Conservation (phyloP, 1,140 invertebrate genomes). For the Muscidifurax raptorellus region DNA sequence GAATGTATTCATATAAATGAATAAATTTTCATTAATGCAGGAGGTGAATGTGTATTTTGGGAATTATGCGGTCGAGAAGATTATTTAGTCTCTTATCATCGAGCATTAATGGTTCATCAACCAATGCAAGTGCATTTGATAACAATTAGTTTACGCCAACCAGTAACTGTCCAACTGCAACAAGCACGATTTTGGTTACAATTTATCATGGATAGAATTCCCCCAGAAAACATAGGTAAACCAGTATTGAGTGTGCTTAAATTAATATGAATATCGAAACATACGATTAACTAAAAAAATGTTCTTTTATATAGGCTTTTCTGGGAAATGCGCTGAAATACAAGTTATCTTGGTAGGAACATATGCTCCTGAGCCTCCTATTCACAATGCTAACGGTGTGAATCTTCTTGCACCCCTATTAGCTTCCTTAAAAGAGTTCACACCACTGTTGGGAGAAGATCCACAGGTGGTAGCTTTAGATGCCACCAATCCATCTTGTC, state of each 20-base stretch:
- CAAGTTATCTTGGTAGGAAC: slow-evolving; percentile 73
- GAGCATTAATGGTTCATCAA: slow-evolving; percentile 83
- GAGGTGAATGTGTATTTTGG: slow-evolving; percentile 79
- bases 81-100: slow-evolving; percentile 87
- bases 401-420: slow-evolving; percentile 69
- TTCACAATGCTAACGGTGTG: slow-evolving; percentile 65
- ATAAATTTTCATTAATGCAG: slow-evolving; percentile 53
- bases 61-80: slow-evolving; percentile 90
- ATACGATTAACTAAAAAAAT: neutral
- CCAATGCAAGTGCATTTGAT: slow-evolving; percentile 80
- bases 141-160: slow-evolving; percentile 85
- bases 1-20: too few relatives aligned
- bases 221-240: slow-evolving; percentile 83
- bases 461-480: slow-evolving; percentile 70
- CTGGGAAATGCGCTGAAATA: slow-evolving; percentile 70
- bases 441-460: slow-evolving; percentile 70
- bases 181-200: slow-evolving; percentile 89
- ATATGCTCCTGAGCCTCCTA: slow-evolving; percentile 71
- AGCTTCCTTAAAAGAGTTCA: slow-evolving; percentile 70
- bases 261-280: neutral
- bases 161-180: slow-evolving; percentile 83
- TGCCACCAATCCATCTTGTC: slow-evolving; percentile 73
- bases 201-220: slow-evolving; percentile 85
- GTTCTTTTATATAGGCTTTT: slow-evolving; percentile 65
- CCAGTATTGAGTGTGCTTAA: slow-evolving; percentile 37